Base-by-base conservation (phyloP, 2,888 invertebrate species). In the Eilema griseolum region DNA sequence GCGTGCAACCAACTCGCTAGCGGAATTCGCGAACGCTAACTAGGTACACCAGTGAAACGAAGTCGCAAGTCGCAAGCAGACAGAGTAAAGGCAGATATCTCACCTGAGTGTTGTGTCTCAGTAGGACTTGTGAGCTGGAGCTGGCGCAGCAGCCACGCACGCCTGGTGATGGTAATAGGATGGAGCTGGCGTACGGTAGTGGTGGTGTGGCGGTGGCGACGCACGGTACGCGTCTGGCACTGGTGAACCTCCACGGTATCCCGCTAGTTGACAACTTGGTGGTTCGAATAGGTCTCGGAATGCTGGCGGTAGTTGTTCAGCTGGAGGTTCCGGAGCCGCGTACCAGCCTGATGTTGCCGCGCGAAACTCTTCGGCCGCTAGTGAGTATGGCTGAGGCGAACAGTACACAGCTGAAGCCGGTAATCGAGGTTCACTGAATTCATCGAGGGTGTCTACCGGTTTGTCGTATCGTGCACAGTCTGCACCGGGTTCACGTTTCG, bases 401-500 rank as follows among this genome's bases (percentile, higher is more conserved):
- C 95, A 95, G 81, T 96, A 95, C 20, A 95, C 96, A 3, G 96
- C 96, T 72, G 96, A 96, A 12, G 96, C 93, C 72, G 96, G 96
- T 86, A 96, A 91, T 73, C 94, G 90, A n/a, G 93, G 88, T 91
- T 96, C 96, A 75, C 95, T 95, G 73, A 95, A 95, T 59, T 94
- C 93, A 69, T 93, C 93, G 61, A 93, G 88, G 16, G 89, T 85
- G 66, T 93, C 94, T 33, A 91, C 88, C 3, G 93, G 88, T 61
- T 96, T 96, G 65, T 96, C 96, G 66, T 95, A 95, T 69, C 95
- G 90, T 56, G 92, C 92, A 79, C 95, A 95, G 77, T 97, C 97
- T 11, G 96, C 96, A 59, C 96, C 96, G 0, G 97, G 97, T 85
- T 97, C 97, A n/a, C 97, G 93, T 86, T 97, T 97, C 0, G 97